A percentile compares a stretch with the other conserved stretches of the same genome.
Conservation (phyloP, 2,797 vertebrate species). For the Silurus aristotelis region DNA sequence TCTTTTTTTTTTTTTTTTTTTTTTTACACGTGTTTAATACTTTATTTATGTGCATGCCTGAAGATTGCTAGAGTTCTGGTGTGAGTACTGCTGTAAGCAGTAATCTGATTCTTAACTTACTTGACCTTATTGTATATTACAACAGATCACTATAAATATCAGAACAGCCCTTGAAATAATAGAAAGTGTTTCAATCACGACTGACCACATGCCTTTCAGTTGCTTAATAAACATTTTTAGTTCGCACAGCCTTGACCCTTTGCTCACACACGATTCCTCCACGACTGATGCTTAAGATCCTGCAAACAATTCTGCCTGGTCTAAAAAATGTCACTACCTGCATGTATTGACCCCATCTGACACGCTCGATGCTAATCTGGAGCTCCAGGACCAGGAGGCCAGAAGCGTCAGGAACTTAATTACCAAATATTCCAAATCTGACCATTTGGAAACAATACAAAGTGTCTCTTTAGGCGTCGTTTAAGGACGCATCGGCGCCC, state of each 20-base stretch:
- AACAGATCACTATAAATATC: not conserved
- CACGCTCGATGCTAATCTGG: constrained; percentile 25
- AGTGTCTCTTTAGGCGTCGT: not conserved
- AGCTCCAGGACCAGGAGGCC: constrained; percentile 18
- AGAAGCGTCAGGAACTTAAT: constrained; percentile 10
- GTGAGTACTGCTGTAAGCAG: too few relatives aligned
- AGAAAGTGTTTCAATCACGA: not conserved
- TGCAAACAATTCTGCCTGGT: constrained; percentile 27
- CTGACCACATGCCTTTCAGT: not conserved
- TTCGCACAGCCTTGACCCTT: not conserved
- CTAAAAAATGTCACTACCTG: constrained; percentile 38
- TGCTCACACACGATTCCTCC: not conserved
- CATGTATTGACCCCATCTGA: constrained; percentile 39
- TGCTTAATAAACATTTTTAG: not conserved
- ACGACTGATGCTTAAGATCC: constrained; percentile 9
- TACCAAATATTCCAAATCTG: constrained; percentile 20
- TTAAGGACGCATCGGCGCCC: not conserved
- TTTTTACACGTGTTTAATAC: too few relatives aligned
- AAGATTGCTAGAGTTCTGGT: not conserved
- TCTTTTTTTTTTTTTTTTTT: not conserved
- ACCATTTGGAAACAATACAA: not conserved
- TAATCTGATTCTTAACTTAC: not conserved
- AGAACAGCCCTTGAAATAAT: not conserved
- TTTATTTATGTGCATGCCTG: too few relatives aligned
- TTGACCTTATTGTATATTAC: too few relatives aligned